Base-by-base conservation (phyloP, 1,140 invertebrate genomes). In the Listronotus bonariensis region DNA sequence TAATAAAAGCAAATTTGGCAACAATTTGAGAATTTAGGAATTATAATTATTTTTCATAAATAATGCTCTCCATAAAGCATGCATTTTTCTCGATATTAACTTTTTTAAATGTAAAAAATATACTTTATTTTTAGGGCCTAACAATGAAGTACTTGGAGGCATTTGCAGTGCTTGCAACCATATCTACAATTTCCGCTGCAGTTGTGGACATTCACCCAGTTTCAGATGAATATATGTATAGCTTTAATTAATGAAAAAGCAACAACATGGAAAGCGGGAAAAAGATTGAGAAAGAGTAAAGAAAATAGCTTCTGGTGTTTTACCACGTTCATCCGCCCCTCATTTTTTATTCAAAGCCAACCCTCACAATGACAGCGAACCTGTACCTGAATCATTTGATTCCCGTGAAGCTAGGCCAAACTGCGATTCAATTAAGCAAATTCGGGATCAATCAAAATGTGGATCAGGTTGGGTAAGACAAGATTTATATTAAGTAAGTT, bases 391-490 rank as follows among this genome's bases (percentile, higher is more conserved):
- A 18, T 41, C 14, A 51, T 70, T 70, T 40, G 68, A 70, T 54
- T 48, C 68, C 0, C 54, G 65, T 56, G 52, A 68, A 49, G 31
- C 48, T 32, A 68, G 68, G 65, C 68, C 65, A 4, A 12, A 60
- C 1, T 70, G 68, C 17, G 15, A 42, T 26, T 63, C 60, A 8
- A 55, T 70, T 8, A 45, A 32, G 10, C 42, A 58, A 48, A 65
- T 70, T 20, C n/a, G 66, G 34, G 68, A 70, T 53, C 68, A 70
- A 40, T 59, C 55, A 38, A 15, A 41, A 18, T 70, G 68, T 51
- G 66, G 60, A 40, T 64, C 68, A n/a, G 65, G 65, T 57, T 70
- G 68, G 65, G 66, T 70, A 66, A 51, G 43, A 6, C 31, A 14
- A 15, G 17, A 26, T 26, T 36, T 36, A 36, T 36, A 10, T 36